A percentile compares a stretch with the other conserved stretches of the same genome.
These are phyloP conservation scores for Drosophila sturtevanti DNA, from an alignment of 1,140 invertebrate genomes.

Conservation along the genomic window DNA sequence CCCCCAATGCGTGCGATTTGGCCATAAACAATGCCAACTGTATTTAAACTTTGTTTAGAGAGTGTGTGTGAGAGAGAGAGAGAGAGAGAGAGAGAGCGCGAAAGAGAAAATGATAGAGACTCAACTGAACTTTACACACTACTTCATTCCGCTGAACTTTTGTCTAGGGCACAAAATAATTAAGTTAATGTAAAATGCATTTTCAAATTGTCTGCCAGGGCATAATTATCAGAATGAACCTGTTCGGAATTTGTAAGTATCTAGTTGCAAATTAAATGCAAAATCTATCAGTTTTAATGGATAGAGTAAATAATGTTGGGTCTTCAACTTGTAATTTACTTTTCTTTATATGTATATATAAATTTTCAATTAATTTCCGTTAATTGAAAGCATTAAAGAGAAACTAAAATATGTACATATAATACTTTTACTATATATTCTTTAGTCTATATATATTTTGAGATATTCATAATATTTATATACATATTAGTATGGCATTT, in stretches of 20 bases:
- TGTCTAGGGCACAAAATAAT: constrained; percentile 63
- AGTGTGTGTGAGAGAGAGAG: background rate
- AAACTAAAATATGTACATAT: no score
- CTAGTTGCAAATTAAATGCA: constrained; percentile 20
- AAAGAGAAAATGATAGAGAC: background rate
- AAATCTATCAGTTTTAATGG: constrained; percentile 54
- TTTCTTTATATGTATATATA: no score
- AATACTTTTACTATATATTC: no score
- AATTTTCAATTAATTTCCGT: no score
- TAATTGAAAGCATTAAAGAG: no score
- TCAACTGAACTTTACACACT: constrained; percentile 30
- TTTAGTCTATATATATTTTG: no score
- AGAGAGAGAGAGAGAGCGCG: no score
- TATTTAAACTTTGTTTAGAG: constrained; percentile 31
- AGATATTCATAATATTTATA: no score
- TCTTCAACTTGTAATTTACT: background rate
- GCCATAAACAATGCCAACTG: constrained; percentile 60
- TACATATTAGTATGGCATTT: no score
- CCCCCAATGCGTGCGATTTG: constrained; percentile 56
- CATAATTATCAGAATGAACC: constrained; percentile 52
- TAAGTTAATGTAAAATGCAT: constrained; percentile 77
- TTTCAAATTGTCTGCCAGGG: constrained; percentile 57
- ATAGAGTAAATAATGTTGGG: background rate
- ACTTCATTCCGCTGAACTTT: background rate
- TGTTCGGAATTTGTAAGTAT: constrained; percentile 47